Base-by-base conservation (phyloP, 1,140 invertebrate species). In the Chionoecetes opilio region DNA sequence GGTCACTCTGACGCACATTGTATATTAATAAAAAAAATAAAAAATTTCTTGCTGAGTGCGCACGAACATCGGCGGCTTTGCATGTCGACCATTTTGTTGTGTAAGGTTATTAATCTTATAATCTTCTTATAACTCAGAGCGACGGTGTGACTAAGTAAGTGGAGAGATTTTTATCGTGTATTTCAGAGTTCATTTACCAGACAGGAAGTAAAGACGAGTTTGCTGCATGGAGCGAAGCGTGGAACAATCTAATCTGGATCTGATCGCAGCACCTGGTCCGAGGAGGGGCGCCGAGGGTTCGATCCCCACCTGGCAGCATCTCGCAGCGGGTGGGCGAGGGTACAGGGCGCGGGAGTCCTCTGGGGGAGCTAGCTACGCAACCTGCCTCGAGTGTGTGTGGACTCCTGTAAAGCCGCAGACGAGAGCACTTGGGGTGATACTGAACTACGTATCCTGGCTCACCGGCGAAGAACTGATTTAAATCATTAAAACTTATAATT, bases 231-330 rank as follows among this genome's bases (percentile, higher is more conserved):
- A 26, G n/a, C 63, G 63, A 75, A n/a, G n/a, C 63, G 6, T 26
- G 21, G 63, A 75, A 75, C 63, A 75, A 75, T 75, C 63, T 75
- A n/a, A 75, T 75, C 63, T n/a, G 63, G 63, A 75, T 75, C 63
- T 75, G 63, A 75, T 75, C 63, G 63, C 0, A 75, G n/a, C 63
- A 75, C 63, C 63, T n/a, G 63, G 63, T 1, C 63, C 63, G 63
- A 75, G 63, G 63, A 75, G 8, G 63, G 63, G 63, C 21, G 11
- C 11, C 63, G 63, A 26, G 63, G 63, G 21, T n/a, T n/a, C n/a
- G 63, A 75, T 26, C 17, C 86, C 32, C 29, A 29, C 32, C 2
- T 8, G 26, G 37, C 32, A 41, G 8, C 29, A 9, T 46, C 32
- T 75, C 63, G 11, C n/a, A 75, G 63, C 26, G 63, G 63, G 21